Conservation (phyloP, 2,113 vertebrate genomes). For the Mormoops blainvillei region DNA sequence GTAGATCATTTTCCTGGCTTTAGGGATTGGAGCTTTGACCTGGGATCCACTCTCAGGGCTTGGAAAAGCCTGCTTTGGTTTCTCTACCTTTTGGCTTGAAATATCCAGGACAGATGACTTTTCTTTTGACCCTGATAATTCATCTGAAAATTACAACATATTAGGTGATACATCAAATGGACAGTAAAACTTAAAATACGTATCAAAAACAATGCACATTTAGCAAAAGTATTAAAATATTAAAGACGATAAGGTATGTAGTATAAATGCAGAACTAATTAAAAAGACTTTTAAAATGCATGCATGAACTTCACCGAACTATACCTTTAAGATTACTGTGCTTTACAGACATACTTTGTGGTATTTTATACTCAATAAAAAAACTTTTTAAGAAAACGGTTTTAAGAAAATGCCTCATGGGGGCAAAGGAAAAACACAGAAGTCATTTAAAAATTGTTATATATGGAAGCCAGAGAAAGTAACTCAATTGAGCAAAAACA, state of each 20-base stretch:
- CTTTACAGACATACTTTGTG: not conserved
- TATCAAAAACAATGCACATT: not conserved
- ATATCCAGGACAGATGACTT: conserved; percentile 57
- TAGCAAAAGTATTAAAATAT: conserved; percentile 12
- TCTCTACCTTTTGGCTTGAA: conserved; percentile 61
- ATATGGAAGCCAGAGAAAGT: not conserved
- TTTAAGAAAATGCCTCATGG: not conserved
- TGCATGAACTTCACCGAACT: not conserved
- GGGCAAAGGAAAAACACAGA: not conserved
- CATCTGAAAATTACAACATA: conserved; percentile 76
- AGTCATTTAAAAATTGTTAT: not conserved
- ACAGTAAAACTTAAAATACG: not conserved
- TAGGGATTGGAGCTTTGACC: conserved; percentile 86
- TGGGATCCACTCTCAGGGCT: conserved; percentile 62
- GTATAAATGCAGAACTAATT: not conserved
- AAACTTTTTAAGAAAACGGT: not conserved
- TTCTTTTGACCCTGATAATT: conserved; percentile 71
- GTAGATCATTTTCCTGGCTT: conserved; percentile 86
- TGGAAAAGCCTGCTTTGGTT: conserved; percentile 22
- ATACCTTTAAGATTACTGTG: not conserved
- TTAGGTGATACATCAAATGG: not conserved
- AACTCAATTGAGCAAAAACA: not conserved
- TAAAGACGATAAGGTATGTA: not conserved
- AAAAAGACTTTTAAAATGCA: not conserved
- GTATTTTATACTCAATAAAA: not conserved